Conservation (phyloP, 1,140 invertebrate genomes). For the Drosophila mojavensis region DNA sequence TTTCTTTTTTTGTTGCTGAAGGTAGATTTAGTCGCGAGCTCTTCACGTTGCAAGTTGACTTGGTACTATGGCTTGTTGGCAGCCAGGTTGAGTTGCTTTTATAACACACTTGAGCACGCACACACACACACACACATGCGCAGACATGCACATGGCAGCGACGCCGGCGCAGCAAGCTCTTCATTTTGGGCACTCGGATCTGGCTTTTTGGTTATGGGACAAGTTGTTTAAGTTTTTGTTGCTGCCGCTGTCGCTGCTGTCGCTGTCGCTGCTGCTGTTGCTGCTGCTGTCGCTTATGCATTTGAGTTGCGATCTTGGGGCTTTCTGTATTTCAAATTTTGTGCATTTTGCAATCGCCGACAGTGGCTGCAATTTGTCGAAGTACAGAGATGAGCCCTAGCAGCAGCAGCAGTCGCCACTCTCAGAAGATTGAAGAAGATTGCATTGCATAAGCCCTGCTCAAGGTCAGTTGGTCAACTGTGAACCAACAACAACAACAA, state of each 20-base stretch:
- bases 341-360: conserved; percentile 61
- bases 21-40: conserved; percentile 36
- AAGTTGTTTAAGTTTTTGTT: conserved; percentile 24
- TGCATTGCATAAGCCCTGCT: conserved; percentile 61
- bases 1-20: background rate
- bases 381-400: conserved; percentile 22
- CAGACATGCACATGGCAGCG: conserved; percentile 1
- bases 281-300: conserved; percentile 14
- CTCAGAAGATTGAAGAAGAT: conserved; percentile 51
- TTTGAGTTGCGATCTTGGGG: conserved; percentile 46
- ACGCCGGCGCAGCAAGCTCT: conserved; percentile 26
- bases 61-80: conserved; percentile 74
- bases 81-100: conserved; percentile 62
- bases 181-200: conserved; percentile 26
- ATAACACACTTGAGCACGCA: conserved; percentile 71
- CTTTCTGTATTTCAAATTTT: conserved; percentile 61
- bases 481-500: background rate
- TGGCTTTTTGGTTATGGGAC: conserved; percentile 45
- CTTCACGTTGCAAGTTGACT: conserved; percentile 74
- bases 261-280: background rate
- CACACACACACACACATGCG: background rate
- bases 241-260: background rate
- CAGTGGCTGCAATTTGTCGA: conserved; percentile 54
- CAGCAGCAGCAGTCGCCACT: background rate
- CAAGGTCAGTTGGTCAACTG: conserved; percentile 72